These are phyloP conservation scores for Melanitta fusca DNA, from an alignment of 2,797 vertebrate genomes.

Conservation along the genomic window DNA sequence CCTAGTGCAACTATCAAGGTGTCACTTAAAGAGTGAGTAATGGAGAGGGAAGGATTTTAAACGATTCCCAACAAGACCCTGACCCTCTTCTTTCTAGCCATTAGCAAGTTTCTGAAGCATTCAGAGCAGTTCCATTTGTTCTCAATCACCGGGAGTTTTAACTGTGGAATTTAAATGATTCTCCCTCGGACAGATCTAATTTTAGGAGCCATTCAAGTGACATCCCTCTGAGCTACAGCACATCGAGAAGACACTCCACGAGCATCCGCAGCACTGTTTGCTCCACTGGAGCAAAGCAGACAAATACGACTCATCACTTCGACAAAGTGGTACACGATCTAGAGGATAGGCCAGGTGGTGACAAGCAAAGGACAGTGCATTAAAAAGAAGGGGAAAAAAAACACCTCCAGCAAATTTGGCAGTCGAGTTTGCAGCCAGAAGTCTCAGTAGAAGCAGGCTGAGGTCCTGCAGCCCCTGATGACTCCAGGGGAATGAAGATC, in stretches of 20 bases:
- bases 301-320: background rate
- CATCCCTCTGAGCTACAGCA: conserved; percentile 9
- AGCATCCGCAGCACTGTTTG: background rate
- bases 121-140: conserved; percentile 37
- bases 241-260: background rate
- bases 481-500: background rate
- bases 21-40: conserved; percentile 12
- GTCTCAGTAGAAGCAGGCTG: background rate
- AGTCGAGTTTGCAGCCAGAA: background rate
- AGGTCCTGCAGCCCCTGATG: background rate
- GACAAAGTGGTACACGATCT: background rate
- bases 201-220: conserved; percentile 46
- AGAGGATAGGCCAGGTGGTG: background rate
- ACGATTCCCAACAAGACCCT: background rate
- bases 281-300: background rate
- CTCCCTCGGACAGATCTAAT: conserved; percentile 37
- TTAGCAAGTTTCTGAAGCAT: conserved; percentile 54
- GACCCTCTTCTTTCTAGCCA: conserved; percentile 45
- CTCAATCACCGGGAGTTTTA: conserved; percentile 52
- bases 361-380: rapidly evolving
- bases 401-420: background rate
- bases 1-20: background rate
- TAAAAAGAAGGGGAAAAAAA: background rate
- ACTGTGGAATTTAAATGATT: conserved; percentile 52
- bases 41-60: conserved; percentile 35